phyloP scores from a whole-genome alignment of 2,888 invertebrate species.

The Zygothrica quintamaculata region DNA sequence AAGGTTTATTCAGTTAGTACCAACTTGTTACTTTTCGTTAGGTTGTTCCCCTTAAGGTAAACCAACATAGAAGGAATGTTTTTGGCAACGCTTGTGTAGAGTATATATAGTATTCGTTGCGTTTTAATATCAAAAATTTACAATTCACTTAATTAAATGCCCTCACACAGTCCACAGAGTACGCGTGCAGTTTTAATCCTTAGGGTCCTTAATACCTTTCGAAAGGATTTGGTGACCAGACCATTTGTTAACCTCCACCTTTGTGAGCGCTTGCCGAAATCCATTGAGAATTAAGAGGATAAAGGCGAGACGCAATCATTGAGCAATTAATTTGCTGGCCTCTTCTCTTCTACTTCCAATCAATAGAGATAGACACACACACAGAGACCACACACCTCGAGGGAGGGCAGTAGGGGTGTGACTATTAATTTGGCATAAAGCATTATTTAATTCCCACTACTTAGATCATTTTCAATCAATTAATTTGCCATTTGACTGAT shows the following conservation, averaged over 20 bases:
- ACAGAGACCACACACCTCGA: constrained; percentile 10
- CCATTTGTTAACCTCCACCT: background rate
- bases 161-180: background rate
- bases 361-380: constrained; percentile 20
- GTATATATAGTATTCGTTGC: too few species aligned
- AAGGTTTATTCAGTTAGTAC: too few species aligned
- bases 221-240: background rate
- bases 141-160: constrained; percentile 1
- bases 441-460: constrained; percentile 31
- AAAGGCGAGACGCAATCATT: constrained; percentile 29
- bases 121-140: too few species aligned
- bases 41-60: too few species aligned
- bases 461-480: constrained; percentile 55
- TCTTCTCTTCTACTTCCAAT: constrained; percentile 30
- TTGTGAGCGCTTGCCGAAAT: constrained; percentile 4
- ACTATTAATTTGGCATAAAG: constrained; percentile 36
- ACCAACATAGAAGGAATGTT: too few species aligned
- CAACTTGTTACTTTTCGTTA: too few species aligned
- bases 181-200: background rate
- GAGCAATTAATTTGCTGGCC: constrained; percentile 35
- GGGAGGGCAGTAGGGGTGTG: constrained; percentile 22
- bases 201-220: background rate
- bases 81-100: too few species aligned
- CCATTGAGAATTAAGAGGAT: constrained; percentile 4
- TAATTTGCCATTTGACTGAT: constrained; percentile 70